Conservation (phyloP, 2,113 vertebrate species). For the Neolamprologus caudopunctatus region DNA sequence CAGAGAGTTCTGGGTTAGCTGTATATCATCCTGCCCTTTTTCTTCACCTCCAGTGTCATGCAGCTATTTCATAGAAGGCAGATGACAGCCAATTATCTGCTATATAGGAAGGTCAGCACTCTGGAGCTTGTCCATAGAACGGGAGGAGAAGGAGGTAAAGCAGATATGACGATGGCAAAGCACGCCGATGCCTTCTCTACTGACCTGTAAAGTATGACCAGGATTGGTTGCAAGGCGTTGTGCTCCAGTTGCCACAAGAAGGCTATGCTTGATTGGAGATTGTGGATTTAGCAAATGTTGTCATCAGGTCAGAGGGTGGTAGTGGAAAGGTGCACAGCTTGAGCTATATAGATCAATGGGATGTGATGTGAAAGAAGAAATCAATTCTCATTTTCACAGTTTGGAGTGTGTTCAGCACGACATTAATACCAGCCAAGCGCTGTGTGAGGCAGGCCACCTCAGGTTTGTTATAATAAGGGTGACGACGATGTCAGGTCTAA, state of each 20-base stretch:
- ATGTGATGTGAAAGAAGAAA: neutral
- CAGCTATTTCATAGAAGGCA: constrained; percentile 41
- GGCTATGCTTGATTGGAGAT: neutral
- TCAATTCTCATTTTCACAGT: constrained; percentile 4
- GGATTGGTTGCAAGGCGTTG: neutral
- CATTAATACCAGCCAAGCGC: neutral
- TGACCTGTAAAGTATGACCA: constrained; percentile 7
- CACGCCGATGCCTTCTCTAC: neutral
- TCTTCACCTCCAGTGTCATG: constrained; percentile 29
- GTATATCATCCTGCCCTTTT: constrained; percentile 43
- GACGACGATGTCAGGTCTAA: neutral
- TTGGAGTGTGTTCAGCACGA: neutral
- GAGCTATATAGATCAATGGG: neutral
- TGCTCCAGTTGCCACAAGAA: neutral
- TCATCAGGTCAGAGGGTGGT: neutral
- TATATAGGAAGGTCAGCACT: constrained; percentile 45
- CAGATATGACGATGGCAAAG: neutral
- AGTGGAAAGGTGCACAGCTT: neutral
- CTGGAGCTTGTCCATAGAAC: constrained; percentile 11
- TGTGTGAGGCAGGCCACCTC: neutral
- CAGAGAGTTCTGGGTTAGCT: neutral
- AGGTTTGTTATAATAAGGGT: neutral
- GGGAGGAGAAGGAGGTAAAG: neutral
- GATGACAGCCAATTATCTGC: constrained; percentile 60
- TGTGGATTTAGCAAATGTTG: neutral